Conservation (phyloP, 2,113 vertebrate genomes). For the Vimba vimba region DNA sequence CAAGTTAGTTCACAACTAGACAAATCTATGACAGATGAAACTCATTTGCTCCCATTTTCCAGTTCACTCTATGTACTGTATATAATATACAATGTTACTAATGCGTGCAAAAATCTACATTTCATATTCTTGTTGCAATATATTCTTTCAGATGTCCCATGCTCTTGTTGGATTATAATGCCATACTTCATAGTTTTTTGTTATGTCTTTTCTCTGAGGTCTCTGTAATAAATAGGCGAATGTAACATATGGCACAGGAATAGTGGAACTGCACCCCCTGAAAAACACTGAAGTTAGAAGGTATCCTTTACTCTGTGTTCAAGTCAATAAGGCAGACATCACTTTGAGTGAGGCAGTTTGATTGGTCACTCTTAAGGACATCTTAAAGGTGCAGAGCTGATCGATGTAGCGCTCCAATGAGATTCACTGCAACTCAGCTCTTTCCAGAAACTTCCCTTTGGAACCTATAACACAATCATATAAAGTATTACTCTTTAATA, state of each 20-base stretch:
- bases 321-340: constrained; percentile 59
- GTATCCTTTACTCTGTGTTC: constrained; percentile 52
- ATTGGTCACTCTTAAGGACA: constrained; percentile 44
- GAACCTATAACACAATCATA: constrained; percentile 57
- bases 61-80: constrained; percentile 10
- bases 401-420: constrained; percentile 43
- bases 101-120: constrained; percentile 43
- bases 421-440: constrained; percentile 44
- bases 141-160: constrained; percentile 59
- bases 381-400: constrained; percentile 42
- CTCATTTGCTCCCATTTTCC: not conserved
- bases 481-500: not conserved
- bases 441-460: constrained; percentile 65
- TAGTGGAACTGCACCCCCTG: constrained; percentile 26
- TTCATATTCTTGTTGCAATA: constrained; percentile 73
- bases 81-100: constrained; percentile 2
- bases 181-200: constrained; percentile 61
- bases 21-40: not conserved
- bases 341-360: constrained; percentile 30
- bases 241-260: constrained; percentile 48
- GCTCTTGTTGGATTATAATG: constrained; percentile 60
- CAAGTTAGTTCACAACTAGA: constrained; percentile 32
- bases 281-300: constrained; percentile 33
- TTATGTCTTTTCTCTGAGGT: constrained; percentile 17
- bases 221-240: constrained; percentile 65